Evolutionary conservation across 1,140 invertebrate genomes (phyloP).

Genomic region (Trigoniulus corallinus): DNA sequence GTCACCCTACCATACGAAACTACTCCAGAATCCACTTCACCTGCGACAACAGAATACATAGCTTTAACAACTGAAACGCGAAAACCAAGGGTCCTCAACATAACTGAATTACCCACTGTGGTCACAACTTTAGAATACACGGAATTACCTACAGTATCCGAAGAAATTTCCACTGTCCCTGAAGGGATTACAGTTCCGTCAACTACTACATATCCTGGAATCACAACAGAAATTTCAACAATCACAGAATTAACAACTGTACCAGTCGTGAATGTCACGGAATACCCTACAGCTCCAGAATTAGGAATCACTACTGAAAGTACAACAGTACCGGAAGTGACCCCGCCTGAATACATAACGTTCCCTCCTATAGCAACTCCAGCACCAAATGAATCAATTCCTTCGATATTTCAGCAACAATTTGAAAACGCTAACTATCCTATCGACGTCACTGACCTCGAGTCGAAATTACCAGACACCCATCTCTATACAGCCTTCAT

Average conservation of each 20-base stretch:
- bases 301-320: not conserved
- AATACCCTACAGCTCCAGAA: not conserved
- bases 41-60: too few relatives aligned
- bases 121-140: too few relatives aligned
- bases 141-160: too few relatives aligned
- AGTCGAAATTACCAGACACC: not conserved
- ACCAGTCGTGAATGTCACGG: not conserved
- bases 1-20: not conserved
- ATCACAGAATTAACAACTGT: too few relatives aligned
- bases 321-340: not conserved
- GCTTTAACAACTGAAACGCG: too few relatives aligned
- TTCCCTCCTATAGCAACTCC: not conserved
- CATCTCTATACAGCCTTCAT: not conserved
- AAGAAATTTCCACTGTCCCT: too few relatives aligned
- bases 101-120: too few relatives aligned
- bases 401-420: not conserved
- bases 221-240: not conserved
- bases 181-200: too few relatives aligned
- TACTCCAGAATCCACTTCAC: too few relatives aligned
- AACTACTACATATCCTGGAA: too few relatives aligned
- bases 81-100: too few relatives aligned
- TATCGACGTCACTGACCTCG: not conserved
- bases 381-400: not conserved
- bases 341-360: too few relatives aligned
- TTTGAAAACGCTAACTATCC: not conserved